Evolutionary conservation across 2,888 invertebrate genomes (phyloP), one percentile per base, ranked within the genome.

Genomic region (Morpho achilles): DNA sequence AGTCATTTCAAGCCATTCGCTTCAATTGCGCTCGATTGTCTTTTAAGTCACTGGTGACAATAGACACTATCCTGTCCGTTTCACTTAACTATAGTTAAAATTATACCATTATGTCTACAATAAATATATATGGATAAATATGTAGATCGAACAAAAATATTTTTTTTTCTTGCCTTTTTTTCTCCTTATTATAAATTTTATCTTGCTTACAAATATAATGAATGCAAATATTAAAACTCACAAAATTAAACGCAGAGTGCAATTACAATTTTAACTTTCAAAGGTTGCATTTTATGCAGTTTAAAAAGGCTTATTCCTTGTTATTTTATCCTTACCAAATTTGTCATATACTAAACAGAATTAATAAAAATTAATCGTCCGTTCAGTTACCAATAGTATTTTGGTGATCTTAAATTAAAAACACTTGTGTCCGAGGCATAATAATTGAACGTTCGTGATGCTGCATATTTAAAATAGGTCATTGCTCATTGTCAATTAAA

Each of bases 21-120:
- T 42, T 54, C 54, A 53, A 53, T 53, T 47, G 47, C 41, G 41
- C 41, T 16, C 16, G 16, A n/a, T 54, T 54, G 53, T 47, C 53
- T 53, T 53, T 53, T 53, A 46, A 53, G 53, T 46, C n/a, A 42
- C 42, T 42, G n/a, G 32, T 41, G 47, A 42, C 40, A 54, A 54
- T 54, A 23, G 47, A 40, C 54, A 7, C 47, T 48, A 23, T 54
- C 23, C 54, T 47, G 48, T 42, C 54, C 48, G 23, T 47, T 54
- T 16, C 54, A 53, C 47, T 53, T 48, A 42, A 10, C 40, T 52
- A 43, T 23, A n/a, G 42, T 43, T 43, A 43, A 16, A 16, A 16
- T 1, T 16, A 16, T 16, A 16, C 16, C 16, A 16, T 16, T 16
- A 16, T 16, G 16, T 16, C 16, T 16, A 16, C 16, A 16, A 16